phyloP scores from a whole-genome alignment of 2,113 vertebrate genomes.

The Pandion haliaetus region DNA sequence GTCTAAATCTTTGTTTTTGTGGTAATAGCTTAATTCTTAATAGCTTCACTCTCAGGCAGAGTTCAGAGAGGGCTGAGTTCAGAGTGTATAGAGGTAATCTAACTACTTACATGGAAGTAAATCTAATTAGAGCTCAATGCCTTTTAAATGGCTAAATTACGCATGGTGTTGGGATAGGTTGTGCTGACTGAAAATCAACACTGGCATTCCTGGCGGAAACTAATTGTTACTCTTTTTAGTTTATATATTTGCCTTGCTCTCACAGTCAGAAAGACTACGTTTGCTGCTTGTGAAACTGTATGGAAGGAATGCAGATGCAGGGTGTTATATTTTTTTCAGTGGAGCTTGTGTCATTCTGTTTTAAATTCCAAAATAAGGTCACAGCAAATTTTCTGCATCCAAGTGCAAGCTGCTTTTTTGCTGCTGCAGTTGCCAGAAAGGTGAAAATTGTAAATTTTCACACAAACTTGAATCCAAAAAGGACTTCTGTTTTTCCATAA shows the following conservation, averaged over 20 bases:
- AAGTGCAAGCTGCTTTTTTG: background rate
- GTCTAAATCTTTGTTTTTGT: background rate
- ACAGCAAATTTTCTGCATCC: background rate
- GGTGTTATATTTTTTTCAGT: background rate
- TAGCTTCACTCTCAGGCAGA: background rate
- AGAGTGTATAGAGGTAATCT: background rate
- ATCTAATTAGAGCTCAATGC: background rate
- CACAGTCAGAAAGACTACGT: background rate
- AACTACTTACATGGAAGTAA: background rate
- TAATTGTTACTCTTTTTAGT: background rate
- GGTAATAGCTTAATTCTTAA: background rate
- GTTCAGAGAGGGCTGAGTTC: background rate
- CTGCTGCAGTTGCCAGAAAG: background rate
- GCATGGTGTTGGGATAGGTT: background rate
- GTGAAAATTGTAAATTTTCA: background rate
- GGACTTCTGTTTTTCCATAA: constrained; percentile 3
- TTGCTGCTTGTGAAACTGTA: background rate
- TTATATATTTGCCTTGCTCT: background rate
- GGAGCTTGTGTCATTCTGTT: background rate
- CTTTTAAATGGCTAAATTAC: background rate
- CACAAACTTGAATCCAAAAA: background rate
- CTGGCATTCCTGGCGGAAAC: background rate
- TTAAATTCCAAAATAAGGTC: constrained; percentile 5
- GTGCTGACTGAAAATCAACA: background rate
- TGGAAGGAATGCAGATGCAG: constrained; percentile 3